Conservation (phyloP, 2,113 vertebrate species). For the Ornithorhynchus anatinus region DNA sequence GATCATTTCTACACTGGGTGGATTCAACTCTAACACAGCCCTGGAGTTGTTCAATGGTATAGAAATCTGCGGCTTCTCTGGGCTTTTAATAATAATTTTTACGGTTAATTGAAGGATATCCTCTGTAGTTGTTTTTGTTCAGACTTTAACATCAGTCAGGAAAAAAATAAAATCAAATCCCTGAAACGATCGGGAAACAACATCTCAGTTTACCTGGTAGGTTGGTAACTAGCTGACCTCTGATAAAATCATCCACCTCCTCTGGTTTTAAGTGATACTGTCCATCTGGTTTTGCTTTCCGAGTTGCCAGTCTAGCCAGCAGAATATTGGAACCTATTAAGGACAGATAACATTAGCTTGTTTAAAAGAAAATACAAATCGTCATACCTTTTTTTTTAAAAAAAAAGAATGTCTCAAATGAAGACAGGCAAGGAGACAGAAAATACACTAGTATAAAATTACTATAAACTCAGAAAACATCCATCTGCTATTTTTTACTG, state of each 20-base stretch:
- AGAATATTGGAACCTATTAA: conserved; percentile 94
- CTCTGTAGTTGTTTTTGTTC: too few species aligned
- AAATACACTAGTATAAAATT: not conserved
- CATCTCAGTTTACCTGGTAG: conserved; percentile 82
- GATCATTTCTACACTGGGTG: too few species aligned
- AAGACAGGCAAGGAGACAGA: not conserved
- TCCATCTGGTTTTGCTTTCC: conserved; percentile 93
- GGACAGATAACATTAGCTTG: not conserved
- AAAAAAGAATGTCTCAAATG: too few species aligned
- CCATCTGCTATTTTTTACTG: not conserved
- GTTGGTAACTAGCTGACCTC: conserved; percentile 87
- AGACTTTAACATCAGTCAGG: too few species aligned
- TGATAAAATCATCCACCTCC: conserved; percentile 95
- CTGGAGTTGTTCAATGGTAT: too few species aligned
- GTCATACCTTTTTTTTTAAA: too few species aligned
- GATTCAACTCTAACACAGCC: too few species aligned
- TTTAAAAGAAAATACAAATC: conserved; percentile 10
- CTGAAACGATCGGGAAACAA: too few species aligned
- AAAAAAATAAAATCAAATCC: too few species aligned
- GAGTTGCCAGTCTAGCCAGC: conserved; percentile 93
- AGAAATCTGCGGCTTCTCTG: too few species aligned
- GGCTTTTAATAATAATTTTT: too few species aligned
- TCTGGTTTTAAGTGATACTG: conserved; percentile 91
- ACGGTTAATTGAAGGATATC: too few species aligned
- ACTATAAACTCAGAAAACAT: conserved; percentile 16